These are phyloP conservation scores for Pelosia muscerda DNA, from an alignment of 2,888 invertebrate genomes.

Conservation along the genomic window DNA sequence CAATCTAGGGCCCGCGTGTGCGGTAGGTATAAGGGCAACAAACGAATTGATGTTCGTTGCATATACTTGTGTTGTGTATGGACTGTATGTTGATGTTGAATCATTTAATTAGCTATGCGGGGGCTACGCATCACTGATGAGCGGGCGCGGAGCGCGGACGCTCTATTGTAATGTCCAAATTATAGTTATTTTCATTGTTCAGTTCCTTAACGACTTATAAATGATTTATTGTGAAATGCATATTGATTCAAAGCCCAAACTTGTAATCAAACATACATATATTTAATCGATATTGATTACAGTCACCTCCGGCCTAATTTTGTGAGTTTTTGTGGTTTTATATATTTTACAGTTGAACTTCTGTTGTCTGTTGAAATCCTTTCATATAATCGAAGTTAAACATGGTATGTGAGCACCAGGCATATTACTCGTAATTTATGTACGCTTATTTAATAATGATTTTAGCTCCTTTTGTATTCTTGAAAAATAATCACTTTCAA, in stretches of 20 bases:
- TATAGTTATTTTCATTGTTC: slow-evolving; percentile 51
- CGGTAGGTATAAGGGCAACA: slow-evolving; percentile 50
- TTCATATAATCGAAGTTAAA: slow-evolving; percentile 3
- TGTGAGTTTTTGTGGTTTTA: neutral
- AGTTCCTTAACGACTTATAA: slow-evolving; percentile 43
- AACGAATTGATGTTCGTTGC: slow-evolving; percentile 39
- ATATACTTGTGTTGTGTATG: slow-evolving; percentile 31
- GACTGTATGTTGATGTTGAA: slow-evolving; percentile 49
- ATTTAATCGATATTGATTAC: slow-evolving; percentile 12
- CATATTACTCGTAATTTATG: neutral
- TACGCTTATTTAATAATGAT: neutral
- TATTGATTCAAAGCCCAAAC: slow-evolving; percentile 13
- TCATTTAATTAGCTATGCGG: slow-evolving; percentile 60
- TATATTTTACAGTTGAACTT: neutral
- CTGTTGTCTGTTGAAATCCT: no score
- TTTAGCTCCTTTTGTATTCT: no score
- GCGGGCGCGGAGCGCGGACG: slow-evolving; percentile 43
- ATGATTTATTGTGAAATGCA: slow-evolving; percentile 37
- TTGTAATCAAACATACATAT: slow-evolving; percentile 21
- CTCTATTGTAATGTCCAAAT: slow-evolving; percentile 49
- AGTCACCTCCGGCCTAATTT: neutral
- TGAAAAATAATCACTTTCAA: no score
- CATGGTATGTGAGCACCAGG: neutral
- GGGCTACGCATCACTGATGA: slow-evolving; percentile 37
- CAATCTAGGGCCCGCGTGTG: slow-evolving; percentile 61